Evolutionary conservation across 2,888 invertebrate genomes (phyloP).

Genomic region (Barypeithes pellucidus): DNA sequence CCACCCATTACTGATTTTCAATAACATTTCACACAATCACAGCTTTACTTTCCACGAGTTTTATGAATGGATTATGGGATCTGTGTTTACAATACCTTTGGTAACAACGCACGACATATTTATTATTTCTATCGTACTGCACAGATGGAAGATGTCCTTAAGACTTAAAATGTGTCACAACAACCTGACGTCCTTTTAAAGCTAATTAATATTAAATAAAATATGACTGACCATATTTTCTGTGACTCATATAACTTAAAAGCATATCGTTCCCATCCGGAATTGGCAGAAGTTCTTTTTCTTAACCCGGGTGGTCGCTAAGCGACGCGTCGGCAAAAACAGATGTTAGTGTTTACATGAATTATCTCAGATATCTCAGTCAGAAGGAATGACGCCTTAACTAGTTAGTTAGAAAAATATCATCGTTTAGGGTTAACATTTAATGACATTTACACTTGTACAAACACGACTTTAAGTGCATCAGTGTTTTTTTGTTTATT

Average conservation of each 20-base stretch:
- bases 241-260: constrained; percentile 26
- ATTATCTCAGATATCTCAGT: constrained; percentile 49
- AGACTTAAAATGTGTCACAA: constrained; percentile 31
- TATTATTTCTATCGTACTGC: background rate
- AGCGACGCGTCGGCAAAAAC: constrained; percentile 27
- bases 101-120: background rate
- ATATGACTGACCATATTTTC: constrained; percentile 35
- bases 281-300: constrained; percentile 39
- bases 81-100: too few relatives aligned
- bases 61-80: too few relatives aligned
- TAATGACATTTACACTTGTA: constrained; percentile 53
- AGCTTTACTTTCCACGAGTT: too few relatives aligned
- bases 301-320: constrained; percentile 35
- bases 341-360: constrained; percentile 58
- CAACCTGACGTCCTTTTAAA: constrained; percentile 30
- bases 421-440: constrained; percentile 46
- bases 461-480: constrained; percentile 51
- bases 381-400: constrained; percentile 27
- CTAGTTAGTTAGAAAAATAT: constrained; percentile 47
- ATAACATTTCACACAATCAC: too few relatives aligned
- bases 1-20: too few relatives aligned
- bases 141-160: background rate
- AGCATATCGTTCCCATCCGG: constrained; percentile 31
- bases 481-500: constrained; percentile 50
- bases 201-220: constrained; percentile 38